Conservation (phyloP, 2,113 vertebrate genomes). For the Pogonocichla stellata region DNA sequence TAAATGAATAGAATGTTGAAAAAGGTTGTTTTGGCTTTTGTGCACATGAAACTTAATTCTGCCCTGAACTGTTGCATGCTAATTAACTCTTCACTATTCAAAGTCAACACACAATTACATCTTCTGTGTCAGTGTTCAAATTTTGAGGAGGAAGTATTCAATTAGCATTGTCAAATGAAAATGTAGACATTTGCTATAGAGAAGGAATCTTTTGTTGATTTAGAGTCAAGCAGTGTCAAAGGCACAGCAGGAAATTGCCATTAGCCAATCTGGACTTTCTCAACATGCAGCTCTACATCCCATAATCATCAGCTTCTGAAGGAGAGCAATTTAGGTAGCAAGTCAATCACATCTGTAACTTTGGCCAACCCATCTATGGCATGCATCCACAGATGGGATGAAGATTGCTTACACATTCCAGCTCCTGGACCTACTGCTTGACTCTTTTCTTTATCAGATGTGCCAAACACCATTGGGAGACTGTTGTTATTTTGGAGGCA, state of each 20-base stretch:
- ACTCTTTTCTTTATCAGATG: not conserved
- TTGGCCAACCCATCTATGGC: not conserved
- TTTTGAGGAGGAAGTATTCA: conserved; percentile 50
- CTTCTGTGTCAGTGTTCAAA: conserved; percentile 22
- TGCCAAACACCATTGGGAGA: not conserved
- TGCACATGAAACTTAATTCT: not conserved
- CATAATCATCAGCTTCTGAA: conserved; percentile 44
- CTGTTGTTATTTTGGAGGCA: not conserved
- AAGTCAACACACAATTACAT: conserved; percentile 40
- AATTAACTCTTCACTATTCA: conserved; percentile 58
- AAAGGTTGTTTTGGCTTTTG: not conserved
- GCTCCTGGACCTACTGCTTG: not conserved
- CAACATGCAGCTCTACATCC: conserved; percentile 44
- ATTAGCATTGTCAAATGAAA: conserved; percentile 62
- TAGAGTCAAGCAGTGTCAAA: conserved; percentile 54
- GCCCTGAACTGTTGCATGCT: not conserved
- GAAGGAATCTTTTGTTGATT: conserved; percentile 64
- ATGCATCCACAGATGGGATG: conserved; percentile 1
- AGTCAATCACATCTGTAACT: conserved; percentile 26
- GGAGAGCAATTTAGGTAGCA: conserved; percentile 43
- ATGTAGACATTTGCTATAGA: conserved; percentile 13
- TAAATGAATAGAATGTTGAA: not conserved
- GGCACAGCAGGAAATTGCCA: conserved; percentile 67
- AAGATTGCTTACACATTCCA: conserved; percentile 48
- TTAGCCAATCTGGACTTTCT: conserved; percentile 71